Evolutionary conservation across 2,888 invertebrate species (phyloP).

Genomic region (Perdita meconis): DNA sequence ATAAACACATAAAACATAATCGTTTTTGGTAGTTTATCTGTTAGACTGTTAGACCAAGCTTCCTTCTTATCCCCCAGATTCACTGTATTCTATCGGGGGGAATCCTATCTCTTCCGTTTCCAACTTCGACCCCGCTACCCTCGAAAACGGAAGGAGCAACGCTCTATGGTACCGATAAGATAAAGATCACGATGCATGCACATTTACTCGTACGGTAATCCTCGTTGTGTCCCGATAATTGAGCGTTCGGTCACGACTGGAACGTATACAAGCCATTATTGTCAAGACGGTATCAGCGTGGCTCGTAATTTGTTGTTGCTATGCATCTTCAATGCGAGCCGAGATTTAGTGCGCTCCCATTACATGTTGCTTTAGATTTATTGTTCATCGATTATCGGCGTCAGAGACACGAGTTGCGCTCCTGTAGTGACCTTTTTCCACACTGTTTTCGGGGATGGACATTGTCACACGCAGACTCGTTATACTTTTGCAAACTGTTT

Average conservation of each 20-base stretch:
- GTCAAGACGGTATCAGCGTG: conserved; percentile 56
- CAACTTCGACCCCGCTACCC: conserved; percentile 33
- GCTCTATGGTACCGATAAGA: conserved; percentile 67
- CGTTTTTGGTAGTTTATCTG: conserved; percentile 68
- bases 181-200: conserved; percentile 66
- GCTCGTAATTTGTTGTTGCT: conserved; percentile 58
- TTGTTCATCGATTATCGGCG: conserved; percentile 32
- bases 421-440: background rate
- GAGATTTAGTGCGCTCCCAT: conserved; percentile 31
- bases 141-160: conserved; percentile 57
- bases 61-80: conserved; percentile 33
- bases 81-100: conserved; percentile 5
- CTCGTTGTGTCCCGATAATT: conserved; percentile 61
- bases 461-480: too few species aligned
- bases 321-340: conserved; percentile 39
- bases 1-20: conserved; percentile 51
- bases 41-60: conserved; percentile 58
- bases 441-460: too few species aligned
- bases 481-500: too few species aligned
- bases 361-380: conserved; percentile 21
- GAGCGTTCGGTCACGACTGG: conserved; percentile 50
- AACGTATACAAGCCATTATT: conserved; percentile 57
- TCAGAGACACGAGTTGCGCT: background rate
- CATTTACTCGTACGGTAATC: conserved; percentile 60
- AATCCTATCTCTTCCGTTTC: conserved; percentile 24